Evolutionary conservation across 2,797 vertebrate genomes (phyloP), one percentile per base, ranked within the genome.

Genomic region (Linurgus olivaceus): DNA sequence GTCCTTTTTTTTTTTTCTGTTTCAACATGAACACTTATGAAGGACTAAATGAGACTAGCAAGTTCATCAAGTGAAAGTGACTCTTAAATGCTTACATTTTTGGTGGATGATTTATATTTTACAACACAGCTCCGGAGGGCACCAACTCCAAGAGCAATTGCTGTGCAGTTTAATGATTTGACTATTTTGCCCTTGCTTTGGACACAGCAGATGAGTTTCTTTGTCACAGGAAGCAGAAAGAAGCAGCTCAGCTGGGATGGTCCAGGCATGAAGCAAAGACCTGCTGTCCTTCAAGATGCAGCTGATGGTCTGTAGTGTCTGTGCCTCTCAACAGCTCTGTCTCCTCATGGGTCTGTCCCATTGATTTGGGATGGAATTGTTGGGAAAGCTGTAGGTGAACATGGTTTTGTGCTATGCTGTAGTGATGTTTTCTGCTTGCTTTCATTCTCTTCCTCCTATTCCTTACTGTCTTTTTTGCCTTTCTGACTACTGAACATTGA

Each of bases 401-500:
- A 1, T 54, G 66, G 10, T 28, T 94, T 77, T 83, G 11, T 3
- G 2, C 61, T 74, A 13, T 33, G 31, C 9, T 2, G 1, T 54
- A 40, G 23, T 33, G 29, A 50, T 50, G 16, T 75, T 75, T 65
- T 51, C 42, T 37, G 17, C 42, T 48, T 50, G 72, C 80, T 90
- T 88, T 68, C 79, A 40, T 90, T 83, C n/a, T 88, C 28, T 77
- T 77, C 3, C 20, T 89, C 23, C 31, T 87, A 25, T 79, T 85
- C 28, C 51, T 88, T 55, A 40, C 70, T 31, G 26, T 68, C 57
- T 88, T 85, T 92, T 92, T 86, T 91, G 72, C 62, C 75, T 96
- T 96, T 94, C 76, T 8, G 13, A 54, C 87, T 94, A 48, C 33
- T 72, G 66, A 96, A 95, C 62, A 81, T 47, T 94, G 91, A 95